phyloP scores from a whole-genome alignment of 2,888 invertebrate genomes.

The Candidula unifasciata region DNA sequence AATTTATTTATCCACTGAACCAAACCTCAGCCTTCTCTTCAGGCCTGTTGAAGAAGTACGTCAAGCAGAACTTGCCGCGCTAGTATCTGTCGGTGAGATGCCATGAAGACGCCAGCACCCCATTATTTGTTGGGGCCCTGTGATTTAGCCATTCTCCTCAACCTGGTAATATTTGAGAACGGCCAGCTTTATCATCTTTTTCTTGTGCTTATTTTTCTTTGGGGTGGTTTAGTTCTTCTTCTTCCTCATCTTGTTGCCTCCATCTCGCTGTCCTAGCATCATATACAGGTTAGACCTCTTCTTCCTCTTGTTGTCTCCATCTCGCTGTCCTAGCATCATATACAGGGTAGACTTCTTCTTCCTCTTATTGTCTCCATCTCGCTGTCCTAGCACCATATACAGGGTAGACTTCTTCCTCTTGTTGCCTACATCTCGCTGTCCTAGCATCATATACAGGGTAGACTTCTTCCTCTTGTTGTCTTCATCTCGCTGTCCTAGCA shows the following conservation, averaged over 20 bases:
- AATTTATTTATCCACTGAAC: too few relatives aligned
- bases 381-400: too few relatives aligned
- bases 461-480: too few relatives aligned
- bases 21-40: conserved; percentile 82
- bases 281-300: conserved; percentile 95
- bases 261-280: conserved; percentile 95
- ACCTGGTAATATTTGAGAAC: conserved; percentile 99
- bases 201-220: conserved; percentile 99
- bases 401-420: too few relatives aligned
- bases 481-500: too few relatives aligned
- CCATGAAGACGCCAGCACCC: conserved; percentile 99
- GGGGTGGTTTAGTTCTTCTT: conserved; percentile 99
- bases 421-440: too few relatives aligned
- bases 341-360: too few relatives aligned
- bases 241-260: conserved; percentile 99
- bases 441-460: too few relatives aligned
- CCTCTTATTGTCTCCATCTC: too few relatives aligned
- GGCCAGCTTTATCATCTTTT: conserved; percentile 99
- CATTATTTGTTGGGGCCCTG: conserved; percentile 97
- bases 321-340: too few relatives aligned
- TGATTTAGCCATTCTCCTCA: conserved; percentile 99
- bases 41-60: conserved; percentile 90
- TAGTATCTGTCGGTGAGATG: conserved; percentile 98
- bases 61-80: conserved; percentile 98
- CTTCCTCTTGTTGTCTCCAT: too few relatives aligned